Base-by-base conservation (phyloP, 2,797 vertebrate species). In the Nasua narica region DNA sequence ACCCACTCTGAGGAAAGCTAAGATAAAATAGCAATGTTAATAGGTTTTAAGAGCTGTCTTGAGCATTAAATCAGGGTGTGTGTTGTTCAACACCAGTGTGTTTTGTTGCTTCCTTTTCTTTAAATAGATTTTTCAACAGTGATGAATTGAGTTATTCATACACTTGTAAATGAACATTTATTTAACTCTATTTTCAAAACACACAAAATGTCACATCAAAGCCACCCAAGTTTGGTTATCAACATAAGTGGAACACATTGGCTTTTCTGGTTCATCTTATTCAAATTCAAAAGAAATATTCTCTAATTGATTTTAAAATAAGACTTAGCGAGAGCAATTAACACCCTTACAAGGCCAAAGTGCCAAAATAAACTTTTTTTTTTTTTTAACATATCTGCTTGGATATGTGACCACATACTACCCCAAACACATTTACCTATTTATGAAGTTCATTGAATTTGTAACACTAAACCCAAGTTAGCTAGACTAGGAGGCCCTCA, bases 121-220 rank as follows among this genome's bases (percentile, higher is more conserved):
- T 88, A 90, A 95, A 88, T 76, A 79, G n/a, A 76, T 48, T 94
- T 95, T 88, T 95, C 18, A 88, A 90, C 62, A 70, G 19, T 90
- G 65, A 93, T 90, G 84, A 14, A 87, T 88, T 27, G 58, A 87
- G 32, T 46, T 96, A 90, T 95, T 95, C 96, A 94, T 92, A 72
- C 32, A 83, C 84, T 96, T 94, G 25, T 92, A 90, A 93, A 72
- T 35, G 23, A 32, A n/a, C 56, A 83, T 37, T 78, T 93, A 27
- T 48, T 50, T 87, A 32, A 76, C 37, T 83, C 0, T 60, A 62
- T 81, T 96, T 97, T 94, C 48, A 87, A 95, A 92, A 91, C 46
- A 56, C 86, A 90, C 89, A 97, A 78, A 93, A 93, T 56, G 76
- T 46, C 56, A 95, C 52, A 94, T 97, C 87, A 97, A 96, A 97